phyloP scores from a whole-genome alignment of 2,888 invertebrate species.

The Sarcophaga variegata region DNA sequence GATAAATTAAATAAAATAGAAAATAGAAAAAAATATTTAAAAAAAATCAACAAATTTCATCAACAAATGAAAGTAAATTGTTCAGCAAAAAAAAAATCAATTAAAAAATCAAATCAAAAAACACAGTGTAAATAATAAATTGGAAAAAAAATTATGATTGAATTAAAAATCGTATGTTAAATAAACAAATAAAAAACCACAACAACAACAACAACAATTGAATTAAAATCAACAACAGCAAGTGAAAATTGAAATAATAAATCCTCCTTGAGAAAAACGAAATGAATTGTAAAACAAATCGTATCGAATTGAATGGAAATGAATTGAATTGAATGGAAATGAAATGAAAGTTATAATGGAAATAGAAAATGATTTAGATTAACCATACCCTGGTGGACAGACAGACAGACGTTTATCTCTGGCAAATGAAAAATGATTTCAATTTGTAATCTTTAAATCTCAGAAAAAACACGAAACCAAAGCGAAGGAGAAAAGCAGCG shows the following conservation, averaged over 20 bases:
- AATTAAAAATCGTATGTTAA: conserved; percentile 43
- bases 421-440: conserved; percentile 64
- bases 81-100: conserved; percentile 48
- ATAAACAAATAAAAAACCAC: conserved; percentile 6
- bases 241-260: conserved; percentile 57
- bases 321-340: conserved; percentile 23
- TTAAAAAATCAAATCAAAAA: conserved; percentile 37
- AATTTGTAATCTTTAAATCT: conserved; percentile 64
- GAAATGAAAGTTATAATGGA: conserved; percentile 57
- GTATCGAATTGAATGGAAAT: conserved; percentile 23
- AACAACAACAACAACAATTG: conserved; percentile 8
- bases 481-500: background rate
- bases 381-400: background rate
- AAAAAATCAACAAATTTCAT: conserved; percentile 16
- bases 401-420: background rate
- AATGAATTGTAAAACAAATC: conserved; percentile 51
- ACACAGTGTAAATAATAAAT: conserved; percentile 35
- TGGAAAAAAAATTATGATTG: conserved; percentile 30
- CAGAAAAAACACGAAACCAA: conserved; percentile 6
- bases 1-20: conserved; percentile 43
- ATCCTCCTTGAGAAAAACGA: conserved; percentile 28
- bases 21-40: background rate
- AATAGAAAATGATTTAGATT: conserved; percentile 12
- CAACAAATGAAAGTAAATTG: conserved; percentile 51
- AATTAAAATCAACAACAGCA: conserved; percentile 6